Evolutionary conservation across 2,113 vertebrate species (phyloP).

Genomic region (Bubalus kerabau): DNA sequence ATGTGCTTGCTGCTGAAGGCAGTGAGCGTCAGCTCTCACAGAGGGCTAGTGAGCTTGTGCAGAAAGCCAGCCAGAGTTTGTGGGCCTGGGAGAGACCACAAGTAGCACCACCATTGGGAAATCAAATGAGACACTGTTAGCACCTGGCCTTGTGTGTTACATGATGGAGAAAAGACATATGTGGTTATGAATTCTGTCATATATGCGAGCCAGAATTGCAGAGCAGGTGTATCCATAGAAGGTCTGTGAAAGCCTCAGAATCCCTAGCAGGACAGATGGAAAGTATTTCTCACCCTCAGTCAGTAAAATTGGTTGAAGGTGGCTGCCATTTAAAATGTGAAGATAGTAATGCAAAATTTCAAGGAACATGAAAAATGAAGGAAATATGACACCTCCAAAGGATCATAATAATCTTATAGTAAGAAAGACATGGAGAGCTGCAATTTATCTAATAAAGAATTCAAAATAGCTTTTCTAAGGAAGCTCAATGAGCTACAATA

Average conservation of each 20-base stretch:
- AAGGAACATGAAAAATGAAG: background rate
- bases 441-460: background rate
- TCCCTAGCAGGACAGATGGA: background rate
- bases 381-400: background rate
- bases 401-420: background rate
- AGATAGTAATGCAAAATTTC: background rate
- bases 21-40: background rate
- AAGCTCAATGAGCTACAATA: background rate
- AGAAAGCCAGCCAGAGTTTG: background rate
- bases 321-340: background rate
- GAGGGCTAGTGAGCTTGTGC: background rate
- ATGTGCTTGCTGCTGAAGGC: background rate
- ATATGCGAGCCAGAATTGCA: background rate
- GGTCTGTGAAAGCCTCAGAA: background rate
- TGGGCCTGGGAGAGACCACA: background rate
- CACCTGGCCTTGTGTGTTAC: background rate
- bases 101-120: background rate
- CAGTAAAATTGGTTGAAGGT: background rate
- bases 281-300: background rate
- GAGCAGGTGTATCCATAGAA: background rate
- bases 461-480: background rate
- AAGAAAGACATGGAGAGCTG: background rate
- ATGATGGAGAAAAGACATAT: background rate
- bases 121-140: background rate
- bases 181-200: background rate